These are phyloP conservation scores for Oxycera nigricornis DNA, from an alignment of 2,888 invertebrate genomes.

Conservation along the genomic window DNA sequence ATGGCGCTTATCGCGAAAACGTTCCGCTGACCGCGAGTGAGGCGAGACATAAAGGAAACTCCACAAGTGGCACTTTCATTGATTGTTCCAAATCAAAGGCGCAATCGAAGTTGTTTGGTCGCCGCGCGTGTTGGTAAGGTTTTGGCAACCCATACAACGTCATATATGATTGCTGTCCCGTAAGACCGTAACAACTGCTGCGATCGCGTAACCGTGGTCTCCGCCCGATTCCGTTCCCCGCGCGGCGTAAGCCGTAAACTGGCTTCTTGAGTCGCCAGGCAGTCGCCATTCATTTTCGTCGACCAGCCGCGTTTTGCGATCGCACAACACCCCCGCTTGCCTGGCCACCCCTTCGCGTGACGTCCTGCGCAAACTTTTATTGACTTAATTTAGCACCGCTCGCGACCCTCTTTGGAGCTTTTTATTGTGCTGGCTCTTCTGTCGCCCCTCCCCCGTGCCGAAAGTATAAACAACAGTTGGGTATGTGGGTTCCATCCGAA, in stretches of 20 bases:
- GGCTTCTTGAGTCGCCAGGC: not conserved
- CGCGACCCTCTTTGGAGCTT: not conserved
- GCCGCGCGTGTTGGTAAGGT: not conserved
- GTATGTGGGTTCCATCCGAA: not conserved
- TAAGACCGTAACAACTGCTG: slow-evolving; percentile 4
- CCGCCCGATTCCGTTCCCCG: not conserved
- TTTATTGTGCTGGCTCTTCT: not conserved
- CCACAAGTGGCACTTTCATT: not conserved
- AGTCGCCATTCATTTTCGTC: slow-evolving; percentile 8
- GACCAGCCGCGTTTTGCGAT: not conserved
- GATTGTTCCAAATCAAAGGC: not conserved
- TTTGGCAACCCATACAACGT: slow-evolving; percentile 3
- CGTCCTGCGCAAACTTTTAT: slow-evolving; percentile 12
- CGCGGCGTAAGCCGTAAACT: not conserved
- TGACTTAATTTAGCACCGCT: slow-evolving; percentile 12
- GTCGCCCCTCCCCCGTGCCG: not conserved
- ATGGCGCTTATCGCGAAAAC: not conserved
- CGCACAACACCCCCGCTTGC: not conserved
- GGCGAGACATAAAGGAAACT: not conserved
- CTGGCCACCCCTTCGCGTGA: not conserved
- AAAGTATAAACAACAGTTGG: not conserved
- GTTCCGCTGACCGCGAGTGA: not conserved
- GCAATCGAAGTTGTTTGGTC: not conserved
- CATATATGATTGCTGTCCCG: slow-evolving; percentile 16
- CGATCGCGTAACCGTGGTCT: slow-evolving; percentile 18